Conservation (phyloP, 2,888 invertebrate species). For the Argyra leucocephala region DNA sequence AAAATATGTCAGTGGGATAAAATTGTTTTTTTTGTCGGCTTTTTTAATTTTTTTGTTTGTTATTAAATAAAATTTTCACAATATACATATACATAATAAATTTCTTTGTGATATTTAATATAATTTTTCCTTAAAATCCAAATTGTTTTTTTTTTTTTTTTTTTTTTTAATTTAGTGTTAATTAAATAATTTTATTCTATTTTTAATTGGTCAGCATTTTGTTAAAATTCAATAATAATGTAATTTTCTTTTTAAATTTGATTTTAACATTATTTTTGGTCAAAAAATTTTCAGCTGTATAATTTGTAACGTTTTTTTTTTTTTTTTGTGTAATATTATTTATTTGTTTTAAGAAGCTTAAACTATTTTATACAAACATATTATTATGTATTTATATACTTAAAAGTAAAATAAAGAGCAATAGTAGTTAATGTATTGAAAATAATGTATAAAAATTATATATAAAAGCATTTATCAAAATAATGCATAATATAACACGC, state of each 20-base stretch:
- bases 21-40: background rate
- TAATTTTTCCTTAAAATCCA: no score
- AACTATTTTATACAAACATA: no score
- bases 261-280: background rate
- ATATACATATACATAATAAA: no score
- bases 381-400: no score
- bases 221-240: slow-evolving; percentile 1
- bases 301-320: background rate
- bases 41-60: no score
- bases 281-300: slow-evolving; percentile 1
- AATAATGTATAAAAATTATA: no score
- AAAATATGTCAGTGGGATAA: background rate
- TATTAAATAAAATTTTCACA: no score
- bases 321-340: background rate
- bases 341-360: background rate
- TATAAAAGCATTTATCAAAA: no score
- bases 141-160: background rate
- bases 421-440: no score
- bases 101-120: no score
- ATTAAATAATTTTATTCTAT: background rate
- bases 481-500: no score
- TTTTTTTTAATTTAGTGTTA: background rate
- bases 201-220: background rate
- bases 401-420: no score
- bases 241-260: background rate